Evolutionary conservation across 1,140 invertebrate genomes (phyloP).

Genomic region (Tetragnatha versicolor): DNA sequence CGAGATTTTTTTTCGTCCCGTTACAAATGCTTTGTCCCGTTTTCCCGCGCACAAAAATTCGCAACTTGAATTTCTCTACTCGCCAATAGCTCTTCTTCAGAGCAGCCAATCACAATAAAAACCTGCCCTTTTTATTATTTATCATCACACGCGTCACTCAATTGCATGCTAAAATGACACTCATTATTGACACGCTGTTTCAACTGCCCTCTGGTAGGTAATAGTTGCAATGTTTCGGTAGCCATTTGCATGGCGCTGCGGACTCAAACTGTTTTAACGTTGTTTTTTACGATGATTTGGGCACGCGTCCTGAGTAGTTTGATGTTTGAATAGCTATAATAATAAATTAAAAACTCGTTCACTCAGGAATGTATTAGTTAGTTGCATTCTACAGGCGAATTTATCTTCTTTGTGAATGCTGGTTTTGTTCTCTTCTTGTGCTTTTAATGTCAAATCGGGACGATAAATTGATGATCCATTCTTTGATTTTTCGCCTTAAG

Average conservation of each 20-base stretch:
- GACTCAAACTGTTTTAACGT: too few relatives aligned
- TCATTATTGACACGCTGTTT: neutral
- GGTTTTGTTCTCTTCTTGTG: neutral
- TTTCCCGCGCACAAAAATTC: too few relatives aligned
- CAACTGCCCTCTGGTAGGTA: neutral
- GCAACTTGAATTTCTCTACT: too few relatives aligned
- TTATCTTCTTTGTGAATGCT: neutral
- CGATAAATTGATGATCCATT: neutral
- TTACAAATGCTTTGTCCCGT: too few relatives aligned
- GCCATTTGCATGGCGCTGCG: neutral
- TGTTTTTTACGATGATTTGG: too few relatives aligned
- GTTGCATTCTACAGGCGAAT: neutral
- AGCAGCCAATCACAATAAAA: too few relatives aligned
- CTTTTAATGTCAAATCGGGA: neutral
- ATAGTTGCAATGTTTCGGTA: too few relatives aligned
- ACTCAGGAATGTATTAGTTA: neutral
- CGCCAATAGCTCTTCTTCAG: too few relatives aligned
- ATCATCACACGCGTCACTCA: neutral
- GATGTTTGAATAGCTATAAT: neutral
- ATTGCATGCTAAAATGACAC: neutral
- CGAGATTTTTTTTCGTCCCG: too few relatives aligned
- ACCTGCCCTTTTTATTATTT: too few relatives aligned
- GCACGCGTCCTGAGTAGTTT: neutral
- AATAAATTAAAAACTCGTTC: conserved; percentile 19
- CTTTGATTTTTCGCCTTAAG: too few relatives aligned